Evolutionary conservation across 2,797 vertebrate genomes (phyloP).

Genomic region (Pseudochromis fuscus): DNA sequence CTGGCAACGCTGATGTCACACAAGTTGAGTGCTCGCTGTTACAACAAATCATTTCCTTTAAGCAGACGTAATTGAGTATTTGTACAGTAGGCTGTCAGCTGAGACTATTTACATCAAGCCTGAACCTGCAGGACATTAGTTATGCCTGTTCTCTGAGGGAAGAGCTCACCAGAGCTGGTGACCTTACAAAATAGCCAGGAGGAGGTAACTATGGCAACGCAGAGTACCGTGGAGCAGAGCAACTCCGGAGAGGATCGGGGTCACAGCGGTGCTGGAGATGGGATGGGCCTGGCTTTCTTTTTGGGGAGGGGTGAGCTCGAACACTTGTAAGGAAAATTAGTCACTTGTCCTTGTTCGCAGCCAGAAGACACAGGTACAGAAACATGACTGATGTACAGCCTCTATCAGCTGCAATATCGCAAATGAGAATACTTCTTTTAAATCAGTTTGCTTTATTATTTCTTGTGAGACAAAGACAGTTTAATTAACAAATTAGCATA

Average conservation of each 20-base stretch:
- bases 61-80: constrained; percentile 97
- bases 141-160: constrained; percentile 90
- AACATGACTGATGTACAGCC: constrained; percentile 66
- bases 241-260: constrained; percentile 70
- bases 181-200: constrained; percentile 91
- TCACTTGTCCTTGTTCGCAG: constrained; percentile 64
- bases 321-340: constrained; percentile 61
- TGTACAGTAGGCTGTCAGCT: constrained; percentile 93
- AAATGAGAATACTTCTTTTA: constrained; percentile 73
- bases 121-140: constrained; percentile 91
- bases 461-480: constrained; percentile 63
- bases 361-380: constrained; percentile 49
- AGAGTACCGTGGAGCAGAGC: constrained; percentile 77
- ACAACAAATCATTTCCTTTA: constrained; percentile 99
- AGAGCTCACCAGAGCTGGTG: constrained; percentile 85
- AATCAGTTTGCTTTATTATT: constrained; percentile 82
- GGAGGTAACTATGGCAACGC: constrained; percentile 92
- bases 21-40: constrained; percentile 93
- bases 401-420: constrained; percentile 64
- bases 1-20: constrained; percentile 97
- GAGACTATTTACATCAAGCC: constrained; percentile 95
- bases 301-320: constrained; percentile 46
- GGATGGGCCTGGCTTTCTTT: constrained; percentile 59
- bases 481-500: constrained; percentile 82
- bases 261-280: constrained; percentile 63